Evolutionary conservation across 2,113 vertebrate genomes (phyloP).

Genomic region (Salvator merianae): DNA sequence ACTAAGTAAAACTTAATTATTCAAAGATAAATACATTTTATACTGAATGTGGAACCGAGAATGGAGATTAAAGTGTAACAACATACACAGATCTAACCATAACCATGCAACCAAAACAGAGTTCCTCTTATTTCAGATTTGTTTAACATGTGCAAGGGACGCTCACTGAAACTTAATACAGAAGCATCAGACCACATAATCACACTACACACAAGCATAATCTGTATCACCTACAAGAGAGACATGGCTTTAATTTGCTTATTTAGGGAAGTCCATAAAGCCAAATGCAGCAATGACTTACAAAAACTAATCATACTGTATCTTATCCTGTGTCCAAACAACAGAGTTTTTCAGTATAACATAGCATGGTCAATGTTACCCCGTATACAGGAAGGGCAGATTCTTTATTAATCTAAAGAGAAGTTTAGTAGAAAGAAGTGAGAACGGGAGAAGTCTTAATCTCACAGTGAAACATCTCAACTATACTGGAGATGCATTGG

Average conservation of each 20-base stretch:
- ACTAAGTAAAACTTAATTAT: background rate
- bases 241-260: background rate
- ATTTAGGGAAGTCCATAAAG: background rate
- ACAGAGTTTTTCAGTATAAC: background rate
- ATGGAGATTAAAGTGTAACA: background rate
- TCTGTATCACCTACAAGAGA: background rate
- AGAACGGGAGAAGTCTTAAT: background rate
- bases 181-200: background rate
- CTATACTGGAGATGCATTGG: background rate
- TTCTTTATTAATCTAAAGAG: background rate
- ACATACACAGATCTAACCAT: background rate
- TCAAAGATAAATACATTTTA: background rate
- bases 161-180: background rate
- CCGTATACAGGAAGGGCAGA: background rate
- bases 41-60: background rate
- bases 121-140: background rate
- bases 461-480: background rate
- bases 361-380: background rate
- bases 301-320: background rate
- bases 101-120: background rate
- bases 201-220: background rate
- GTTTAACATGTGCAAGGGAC: background rate
- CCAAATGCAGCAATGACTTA: background rate
- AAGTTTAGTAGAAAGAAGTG: background rate
- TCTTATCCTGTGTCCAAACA: background rate